Evolutionary conservation across 2,113 vertebrate genomes (phyloP), one percentile per base, ranked within the genome.

Genomic region (Planiliza haematocheilus): DNA sequence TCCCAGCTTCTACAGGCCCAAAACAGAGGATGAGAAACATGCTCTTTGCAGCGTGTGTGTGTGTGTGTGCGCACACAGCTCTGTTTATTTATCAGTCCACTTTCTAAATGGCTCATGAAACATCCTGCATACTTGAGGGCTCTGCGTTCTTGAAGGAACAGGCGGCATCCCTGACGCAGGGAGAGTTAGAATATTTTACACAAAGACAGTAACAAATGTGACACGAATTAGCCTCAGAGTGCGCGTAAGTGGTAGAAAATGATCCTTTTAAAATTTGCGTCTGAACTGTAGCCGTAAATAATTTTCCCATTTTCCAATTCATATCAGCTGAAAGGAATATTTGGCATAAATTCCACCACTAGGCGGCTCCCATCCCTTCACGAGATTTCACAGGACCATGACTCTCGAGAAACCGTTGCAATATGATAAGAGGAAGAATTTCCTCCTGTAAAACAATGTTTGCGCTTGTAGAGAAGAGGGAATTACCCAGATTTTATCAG

Each of bases 21-120:
- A 90, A 93, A 91, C 86, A 90, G 72, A 62, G 74, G 84, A 80
- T 70, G 82, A 67, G 74, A 84, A 92, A 89, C 81, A 65, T 61
- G 63, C 59, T 46, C n/a, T 16, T 65, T 79, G 48, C 70, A 69
- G 8, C 60, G 48, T 70, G 57, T 64, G 51, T n/a, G n/a, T 76
- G 24, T 73, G n/a, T 56, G 20, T 62, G 21, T 71, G 41, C 38
- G n/a, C 3, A 43, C 70, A 41, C 50, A 39, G 48, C 39, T 84
- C 53, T 75, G 59, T 80, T 76, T 86, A 49, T 80, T 78, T 79
- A 68, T 69, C 64, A 53, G 82, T 52, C 43, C 53, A 49, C 49
- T 68, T 78, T 62, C 68, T 72, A 48, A 85, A 81, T 57, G 55
- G 72, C 53, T 86, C 64, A 46, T 74, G 64, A 86, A 89, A 80